phyloP scores from a whole-genome alignment of 2,888 invertebrate species.

The Dolomedes plantarius region DNA sequence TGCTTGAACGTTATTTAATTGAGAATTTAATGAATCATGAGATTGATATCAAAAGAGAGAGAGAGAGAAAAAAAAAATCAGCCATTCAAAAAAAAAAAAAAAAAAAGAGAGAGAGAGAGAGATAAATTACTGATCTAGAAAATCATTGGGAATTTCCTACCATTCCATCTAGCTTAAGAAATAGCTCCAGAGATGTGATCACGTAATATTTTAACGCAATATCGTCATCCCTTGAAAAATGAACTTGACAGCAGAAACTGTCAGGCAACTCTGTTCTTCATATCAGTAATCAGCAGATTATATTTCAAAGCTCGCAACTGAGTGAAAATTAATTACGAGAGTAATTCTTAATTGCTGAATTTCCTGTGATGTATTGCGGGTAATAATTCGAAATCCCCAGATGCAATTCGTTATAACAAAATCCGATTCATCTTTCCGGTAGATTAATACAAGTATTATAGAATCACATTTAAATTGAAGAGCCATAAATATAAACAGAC shows the following conservation, averaged over 20 bases:
- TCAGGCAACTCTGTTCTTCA: not conserved
- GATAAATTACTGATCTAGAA: no score
- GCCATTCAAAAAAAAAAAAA: no score
- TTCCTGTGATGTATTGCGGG: not conserved
- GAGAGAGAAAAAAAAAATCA: no score
- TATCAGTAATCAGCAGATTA: constrained; percentile 11
- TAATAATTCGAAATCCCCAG: not conserved
- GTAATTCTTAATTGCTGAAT: constrained; percentile 1
- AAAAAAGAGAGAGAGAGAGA: no score
- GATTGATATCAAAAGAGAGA: no score
- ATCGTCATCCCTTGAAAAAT: not conserved
- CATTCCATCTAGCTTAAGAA: not conserved
- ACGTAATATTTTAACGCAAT: not conserved
- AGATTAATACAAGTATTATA: not conserved
- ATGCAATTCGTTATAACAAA: not conserved
- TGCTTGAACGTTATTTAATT: no score
- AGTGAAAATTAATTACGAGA: not conserved
- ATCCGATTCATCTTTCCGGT: not conserved
- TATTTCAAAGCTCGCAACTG: constrained; percentile 5
- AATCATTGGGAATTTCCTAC: not conserved
- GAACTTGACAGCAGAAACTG: constrained; percentile 6
- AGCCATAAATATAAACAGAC: not conserved
- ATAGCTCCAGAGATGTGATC: not conserved
- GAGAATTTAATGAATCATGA: no score
- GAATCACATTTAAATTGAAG: not conserved